A percentile compares a stretch with the other conserved stretches of the same genome.
phyloP scores from a whole-genome alignment of 2,888 invertebrate genomes.

The Trichogramma evanescens region DNA sequence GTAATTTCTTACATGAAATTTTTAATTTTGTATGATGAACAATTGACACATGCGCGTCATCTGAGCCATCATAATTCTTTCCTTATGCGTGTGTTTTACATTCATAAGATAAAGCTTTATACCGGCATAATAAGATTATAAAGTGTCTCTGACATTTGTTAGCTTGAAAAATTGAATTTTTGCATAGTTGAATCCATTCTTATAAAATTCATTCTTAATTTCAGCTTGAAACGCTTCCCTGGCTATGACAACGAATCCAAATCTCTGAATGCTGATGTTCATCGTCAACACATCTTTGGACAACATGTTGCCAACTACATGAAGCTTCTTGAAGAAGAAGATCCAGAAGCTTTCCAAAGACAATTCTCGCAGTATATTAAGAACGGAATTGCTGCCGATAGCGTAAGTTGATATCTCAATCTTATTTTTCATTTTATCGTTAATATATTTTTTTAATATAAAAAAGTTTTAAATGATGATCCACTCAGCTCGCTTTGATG shows the following conservation, averaged over 20 bases:
- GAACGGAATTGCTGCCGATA: constrained; percentile 80
- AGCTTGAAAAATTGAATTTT: constrained; percentile 5
- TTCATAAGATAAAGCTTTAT: constrained; percentile 27
- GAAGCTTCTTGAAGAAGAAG: constrained; percentile 84
- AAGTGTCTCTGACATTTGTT: constrained; percentile 36
- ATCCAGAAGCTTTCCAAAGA: constrained; percentile 94
- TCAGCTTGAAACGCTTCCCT: constrained; percentile 91
- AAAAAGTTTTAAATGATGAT: background rate
- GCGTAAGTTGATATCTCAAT: constrained; percentile 56
- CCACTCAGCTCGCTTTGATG: background rate
- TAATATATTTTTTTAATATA: constrained; percentile 29
- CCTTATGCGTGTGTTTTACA: constrained; percentile 39
- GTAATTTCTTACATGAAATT: background rate
- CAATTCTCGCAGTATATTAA: constrained; percentile 97
- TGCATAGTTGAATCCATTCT: too few species aligned
- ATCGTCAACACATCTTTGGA: constrained; percentile 95
- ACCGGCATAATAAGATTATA: constrained; percentile 38
- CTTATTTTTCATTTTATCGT: constrained; percentile 52
- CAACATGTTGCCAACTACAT: constrained; percentile 97
- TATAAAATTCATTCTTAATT: constrained; percentile 24
- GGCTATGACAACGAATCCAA: constrained; percentile 93
- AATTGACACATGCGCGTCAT: constrained; percentile 56
- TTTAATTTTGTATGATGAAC: constrained; percentile 51
- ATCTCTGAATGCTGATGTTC: constrained; percentile 90
- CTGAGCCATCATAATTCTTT: constrained; percentile 42